phyloP scores from a whole-genome alignment of 2,113 vertebrate species.

The Rhadina sibilatrix region DNA sequence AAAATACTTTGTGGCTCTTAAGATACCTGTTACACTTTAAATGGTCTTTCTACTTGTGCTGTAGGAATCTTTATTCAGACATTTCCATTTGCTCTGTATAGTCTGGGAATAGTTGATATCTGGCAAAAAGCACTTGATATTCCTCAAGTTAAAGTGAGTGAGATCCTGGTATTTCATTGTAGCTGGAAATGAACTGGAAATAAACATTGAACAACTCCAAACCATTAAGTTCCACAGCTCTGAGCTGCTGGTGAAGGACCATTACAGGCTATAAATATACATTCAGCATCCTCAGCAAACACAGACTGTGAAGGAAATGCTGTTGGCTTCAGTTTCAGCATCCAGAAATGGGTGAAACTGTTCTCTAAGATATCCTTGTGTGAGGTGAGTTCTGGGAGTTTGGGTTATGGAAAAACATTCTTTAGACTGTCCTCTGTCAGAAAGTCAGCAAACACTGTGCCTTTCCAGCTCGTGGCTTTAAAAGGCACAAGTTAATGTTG shows the following conservation, averaged over 20 bases:
- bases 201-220: not conserved
- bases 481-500: constrained; percentile 63
- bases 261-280: not conserved
- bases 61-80: not conserved
- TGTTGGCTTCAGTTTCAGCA: not conserved
- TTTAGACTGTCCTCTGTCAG: not conserved
- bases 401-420: not conserved
- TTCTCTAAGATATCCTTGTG: not conserved
- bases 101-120: not conserved
- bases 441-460: constrained; percentile 17
- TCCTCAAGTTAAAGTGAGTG: not conserved
- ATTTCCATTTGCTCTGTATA: not conserved
- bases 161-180: not conserved
- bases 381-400: not conserved
- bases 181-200: not conserved
- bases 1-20: not conserved
- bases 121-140: not conserved
- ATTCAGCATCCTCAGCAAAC: not conserved
- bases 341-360: not conserved
- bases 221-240: not conserved
- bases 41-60: not conserved
- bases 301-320: not conserved
- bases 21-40: not conserved
- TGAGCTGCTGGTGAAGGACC: not conserved
- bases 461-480: constrained; percentile 30